These are phyloP conservation scores for Galaxea fascicularis DNA, from an alignment of 92 coral and sea anemone species.

Conservation along the genomic window DNA sequence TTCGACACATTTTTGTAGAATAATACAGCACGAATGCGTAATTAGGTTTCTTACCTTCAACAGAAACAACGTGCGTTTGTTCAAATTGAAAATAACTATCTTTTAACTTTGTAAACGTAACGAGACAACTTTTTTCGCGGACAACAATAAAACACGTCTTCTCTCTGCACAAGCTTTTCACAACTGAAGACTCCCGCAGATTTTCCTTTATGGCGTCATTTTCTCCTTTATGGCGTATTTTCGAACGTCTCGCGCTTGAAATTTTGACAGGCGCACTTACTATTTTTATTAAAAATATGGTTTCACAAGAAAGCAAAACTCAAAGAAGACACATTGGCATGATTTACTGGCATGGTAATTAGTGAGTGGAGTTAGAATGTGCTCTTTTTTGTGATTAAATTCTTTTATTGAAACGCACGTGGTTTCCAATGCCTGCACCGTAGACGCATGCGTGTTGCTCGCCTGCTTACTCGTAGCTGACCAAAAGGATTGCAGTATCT, in stretches of 20 bases:
- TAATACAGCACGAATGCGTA: neutral
- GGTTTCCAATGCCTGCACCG: too few species aligned
- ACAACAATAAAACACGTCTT: neutral
- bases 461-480: too few species aligned
- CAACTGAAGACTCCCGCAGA: neutral
- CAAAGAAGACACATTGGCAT: neutral
- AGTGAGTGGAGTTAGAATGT: neutral
- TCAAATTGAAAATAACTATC: neutral
- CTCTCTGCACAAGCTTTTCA: neutral
- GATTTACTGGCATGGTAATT: neutral
- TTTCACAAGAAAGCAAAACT: neutral
- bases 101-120: neutral
- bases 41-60: conserved; percentile 7
- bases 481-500: too few species aligned
- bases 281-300: neutral
- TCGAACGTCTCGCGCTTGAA: conserved; percentile 17
- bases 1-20: too few species aligned
- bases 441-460: too few species aligned
- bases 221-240: conserved; percentile 16
- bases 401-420: too few species aligned
- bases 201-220: conserved; percentile 28
- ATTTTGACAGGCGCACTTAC: neutral
- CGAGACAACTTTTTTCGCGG: neutral
- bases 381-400: neutral
- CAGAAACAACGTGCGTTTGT: neutral